A percentile compares a stretch with the other conserved stretches of the same genome.
Conservation (phyloP, 2,113 vertebrate genomes). For the Morphnarchus princeps region DNA sequence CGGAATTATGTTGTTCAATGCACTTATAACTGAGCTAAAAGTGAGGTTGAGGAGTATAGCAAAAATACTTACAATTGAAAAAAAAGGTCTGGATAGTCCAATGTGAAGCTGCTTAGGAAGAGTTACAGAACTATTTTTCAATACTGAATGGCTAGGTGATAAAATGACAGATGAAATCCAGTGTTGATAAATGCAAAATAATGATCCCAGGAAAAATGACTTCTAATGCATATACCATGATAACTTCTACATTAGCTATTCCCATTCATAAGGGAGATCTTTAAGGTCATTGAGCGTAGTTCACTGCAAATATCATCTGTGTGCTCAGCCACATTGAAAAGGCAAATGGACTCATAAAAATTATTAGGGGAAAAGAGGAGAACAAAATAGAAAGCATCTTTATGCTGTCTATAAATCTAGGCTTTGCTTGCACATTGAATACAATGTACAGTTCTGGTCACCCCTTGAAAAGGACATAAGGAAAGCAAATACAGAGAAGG, state of each 20-base stretch:
- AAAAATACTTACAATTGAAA: not conserved
- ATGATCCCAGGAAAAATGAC: not conserved
- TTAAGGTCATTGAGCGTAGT: not conserved
- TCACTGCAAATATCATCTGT: not conserved
- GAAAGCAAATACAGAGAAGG: not conserved
- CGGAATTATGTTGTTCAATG: not conserved
- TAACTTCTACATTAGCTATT: not conserved
- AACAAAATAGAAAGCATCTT: not conserved
- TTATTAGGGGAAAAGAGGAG: not conserved
- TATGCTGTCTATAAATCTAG: not conserved
- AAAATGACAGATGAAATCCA: not conserved
- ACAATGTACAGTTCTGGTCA: not conserved
- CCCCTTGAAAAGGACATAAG: not conserved
- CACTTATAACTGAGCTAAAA: not conserved
- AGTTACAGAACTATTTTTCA: not conserved
- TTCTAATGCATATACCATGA: not conserved
- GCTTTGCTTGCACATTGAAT: not conserved
- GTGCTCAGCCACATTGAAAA: not conserved
- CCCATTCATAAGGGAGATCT: not conserved
- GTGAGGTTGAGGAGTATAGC: not conserved
- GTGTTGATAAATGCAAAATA: not conserved
- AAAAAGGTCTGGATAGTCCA: not conserved
- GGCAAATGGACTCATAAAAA: not conserved
- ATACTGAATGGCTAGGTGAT: not conserved
- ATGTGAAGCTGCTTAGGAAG: not conserved